Base-by-base conservation (phyloP, 2,113 vertebrate genomes). In the Melanostigma gelatinosum region DNA sequence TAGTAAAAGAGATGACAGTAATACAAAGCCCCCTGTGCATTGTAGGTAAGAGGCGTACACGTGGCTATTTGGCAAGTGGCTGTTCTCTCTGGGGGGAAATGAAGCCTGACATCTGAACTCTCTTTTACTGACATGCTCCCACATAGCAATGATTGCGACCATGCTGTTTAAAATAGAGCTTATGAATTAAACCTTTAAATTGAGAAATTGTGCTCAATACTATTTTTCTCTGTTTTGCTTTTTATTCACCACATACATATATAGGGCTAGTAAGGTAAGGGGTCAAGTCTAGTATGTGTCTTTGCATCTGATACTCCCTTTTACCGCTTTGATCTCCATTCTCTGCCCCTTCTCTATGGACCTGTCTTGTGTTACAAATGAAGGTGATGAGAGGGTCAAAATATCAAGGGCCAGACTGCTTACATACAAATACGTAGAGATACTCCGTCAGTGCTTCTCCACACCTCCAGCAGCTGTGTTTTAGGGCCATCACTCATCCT, bases 351-450 rank as follows among this genome's bases (percentile, higher is more conserved):
- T 86, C 73, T 75, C 72, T 22, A 48, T 61, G 48, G 67, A 63
- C 46, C 18, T 83, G 77, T 88, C 85, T 87, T 72, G 36, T 82
- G 80, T 88, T 86, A 88, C 79, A 87, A 87, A 88, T 89, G 86
- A 86, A 80, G 84, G 81, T 65, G 83, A 79, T 84, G 88, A 89
- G 85, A 81, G 79, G 86, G 84, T 89, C 62, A 87, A 66, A 77
- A 68, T 79, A 89, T 89, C 75, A 6, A 81, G 65, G 66, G 77
- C 72, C 84, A 80, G 27, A 77, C 74, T 76, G 71, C 68, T 90
- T 86, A 87, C 63, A 62, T 63, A 78, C 46, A 80, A 72, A 80
- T 75, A 68, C 58, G 60, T 16, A 70, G 18, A 82, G 50, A 74
- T 72, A 48, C 68, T 84, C 40, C 83, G 78, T 63, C 34, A 3